Conservation (phyloP, 2,888 invertebrate genomes). For the Melinaea marsaeus region DNA sequence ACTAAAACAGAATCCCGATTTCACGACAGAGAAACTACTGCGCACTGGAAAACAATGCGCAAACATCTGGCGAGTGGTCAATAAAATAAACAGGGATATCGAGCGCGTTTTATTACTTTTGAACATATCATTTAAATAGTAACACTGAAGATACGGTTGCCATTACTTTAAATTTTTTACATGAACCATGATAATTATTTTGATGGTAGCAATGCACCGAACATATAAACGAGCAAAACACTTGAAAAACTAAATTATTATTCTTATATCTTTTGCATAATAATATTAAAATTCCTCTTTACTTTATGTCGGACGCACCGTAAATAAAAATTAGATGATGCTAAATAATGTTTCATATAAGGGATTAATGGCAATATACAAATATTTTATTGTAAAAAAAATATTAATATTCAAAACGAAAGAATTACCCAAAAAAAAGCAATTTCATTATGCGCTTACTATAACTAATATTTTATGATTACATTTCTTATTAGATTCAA, state of each 20-base stretch:
- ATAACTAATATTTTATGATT: too few species aligned
- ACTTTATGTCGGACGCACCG: too few species aligned
- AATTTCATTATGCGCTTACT: too few species aligned
- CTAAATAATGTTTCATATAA: too few species aligned
- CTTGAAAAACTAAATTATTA: background rate
- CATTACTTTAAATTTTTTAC: slow-evolving; percentile 38
- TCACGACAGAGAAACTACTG: slow-evolving; percentile 76
- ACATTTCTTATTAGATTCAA: too few species aligned
- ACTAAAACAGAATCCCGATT: slow-evolving; percentile 76
- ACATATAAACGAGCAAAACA: background rate
- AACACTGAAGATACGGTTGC: slow-evolving; percentile 69
- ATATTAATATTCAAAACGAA: too few species aligned
- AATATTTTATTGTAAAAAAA: too few species aligned
- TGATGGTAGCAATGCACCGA: slow-evolving; percentile 2
- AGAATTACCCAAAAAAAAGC: too few species aligned
- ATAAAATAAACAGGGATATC: slow-evolving; percentile 80
- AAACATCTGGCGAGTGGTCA: slow-evolving; percentile 80
- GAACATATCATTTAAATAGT: slow-evolving; percentile 72
- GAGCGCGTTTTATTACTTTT: slow-evolving; percentile 78
- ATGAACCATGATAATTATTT: slow-evolving; percentile 6
- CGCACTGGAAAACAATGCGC: slow-evolving; percentile 79
- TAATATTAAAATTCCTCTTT: too few species aligned
- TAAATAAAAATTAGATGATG: too few species aligned
- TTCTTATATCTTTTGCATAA: background rate
- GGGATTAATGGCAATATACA: too few species aligned